These are phyloP conservation scores for Dynastes hyllus DNA, from an alignment of 2,888 invertebrate genomes.

Conservation along the genomic window DNA sequence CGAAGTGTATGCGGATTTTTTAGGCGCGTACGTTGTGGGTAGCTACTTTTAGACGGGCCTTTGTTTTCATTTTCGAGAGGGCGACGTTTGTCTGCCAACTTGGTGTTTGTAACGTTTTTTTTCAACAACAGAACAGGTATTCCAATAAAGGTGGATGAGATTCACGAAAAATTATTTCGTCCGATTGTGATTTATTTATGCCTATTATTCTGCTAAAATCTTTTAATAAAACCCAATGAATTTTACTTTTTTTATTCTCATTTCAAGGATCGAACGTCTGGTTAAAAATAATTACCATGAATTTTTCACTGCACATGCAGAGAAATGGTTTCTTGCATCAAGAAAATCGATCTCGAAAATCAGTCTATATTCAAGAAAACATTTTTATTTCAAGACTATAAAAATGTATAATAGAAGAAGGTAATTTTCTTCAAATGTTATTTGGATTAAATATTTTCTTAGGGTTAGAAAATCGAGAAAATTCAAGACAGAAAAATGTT, in stretches of 20 bases:
- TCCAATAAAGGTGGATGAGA: conserved; percentile 33
- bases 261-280: not conserved
- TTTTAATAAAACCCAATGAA: conserved; percentile 8
- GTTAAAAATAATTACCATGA: too few relatives aligned
- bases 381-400: too few relatives aligned
- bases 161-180: conserved; percentile 6
- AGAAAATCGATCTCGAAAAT: too few relatives aligned
- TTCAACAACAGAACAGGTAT: conserved; percentile 31
- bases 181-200: conserved; percentile 17
- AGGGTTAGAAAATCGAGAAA: too few relatives aligned
- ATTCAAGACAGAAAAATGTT: too few relatives aligned
- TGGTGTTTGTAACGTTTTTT: conserved; percentile 18
- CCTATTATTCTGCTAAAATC: not conserved
- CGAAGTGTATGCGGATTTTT: conserved; percentile 40
- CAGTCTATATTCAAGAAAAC: too few relatives aligned
- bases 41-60: conserved; percentile 23
- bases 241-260: not conserved
- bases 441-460: too few relatives aligned
- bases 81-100: conserved; percentile 23
- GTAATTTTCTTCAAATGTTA: too few relatives aligned
- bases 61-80: conserved; percentile 38
- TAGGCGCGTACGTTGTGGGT: conserved; percentile 31
- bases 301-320: too few relatives aligned
- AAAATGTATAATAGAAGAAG: too few relatives aligned
- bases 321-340: too few relatives aligned